Evolutionary conservation across 2,797 vertebrate species (phyloP), one percentile per base, ranked within the genome.

Genomic region (Molothrus ater): DNA sequence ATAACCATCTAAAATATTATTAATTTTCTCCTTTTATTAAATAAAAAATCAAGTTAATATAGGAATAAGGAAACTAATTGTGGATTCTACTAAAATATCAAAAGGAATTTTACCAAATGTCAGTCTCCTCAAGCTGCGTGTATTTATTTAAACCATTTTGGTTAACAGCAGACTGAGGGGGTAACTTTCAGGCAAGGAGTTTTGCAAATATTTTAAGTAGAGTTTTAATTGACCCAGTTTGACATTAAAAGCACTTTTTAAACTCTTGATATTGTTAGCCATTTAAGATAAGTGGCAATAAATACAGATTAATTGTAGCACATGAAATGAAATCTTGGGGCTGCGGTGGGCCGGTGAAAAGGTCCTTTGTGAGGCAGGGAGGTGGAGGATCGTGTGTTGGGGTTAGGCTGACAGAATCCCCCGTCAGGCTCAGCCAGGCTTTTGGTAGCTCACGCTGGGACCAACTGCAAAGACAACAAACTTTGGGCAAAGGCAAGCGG

Each of bases 231-330:
- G 96, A 97, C 96, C 96, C 97, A 97, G 97, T 96, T 97, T 97
- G 97, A 97, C 97, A 97, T 92, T 95, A 95, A 97, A 97, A 97
- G 95, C 97, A 94, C 96, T 97, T 96, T 95, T 96, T 92, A 97
- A 96, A 96, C 91, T 90, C 95, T 85, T 95, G 97, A 97, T 98
- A 97, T 97, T 97, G 96, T 96, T 97, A 96, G 96, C 95, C 94
- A 96, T 97, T 97, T 97, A 96, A 96, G 95, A 97, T 97, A 98
- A 97, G 97, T 98, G 97, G 97, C 96, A 96, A 97, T 97, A 97
- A 97, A 97, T 97, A 97, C 96, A 97, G 96, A 97, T 96, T 97
- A 97, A 97, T 97, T 97, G 96, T 94, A 96, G 96, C 88, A 81
- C 75, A 74, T 88, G 96, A 96, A 97, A 96, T 91, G 86, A 87